Evolutionary conservation across 1,140 invertebrate genomes (phyloP), one percentile per base, ranked within the genome.

Genomic region (Lucilia cuprina): DNA sequence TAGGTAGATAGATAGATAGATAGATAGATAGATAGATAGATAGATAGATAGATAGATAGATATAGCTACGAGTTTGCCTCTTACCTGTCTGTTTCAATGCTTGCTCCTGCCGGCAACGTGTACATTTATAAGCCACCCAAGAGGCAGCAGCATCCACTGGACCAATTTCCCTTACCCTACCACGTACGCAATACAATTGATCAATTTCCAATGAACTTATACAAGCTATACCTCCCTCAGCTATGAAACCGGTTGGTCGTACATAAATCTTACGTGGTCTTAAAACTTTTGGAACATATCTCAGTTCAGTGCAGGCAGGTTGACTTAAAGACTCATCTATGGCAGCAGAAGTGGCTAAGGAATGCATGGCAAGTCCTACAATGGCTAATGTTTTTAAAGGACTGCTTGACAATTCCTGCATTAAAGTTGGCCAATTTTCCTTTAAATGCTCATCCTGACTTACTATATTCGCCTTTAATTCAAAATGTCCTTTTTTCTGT

Each of bases 161-260:
- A 19, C 96, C 94, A 10, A 97, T 95, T 88, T 96, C 93, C 82
- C 97, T 96, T 0, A 99, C 96, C 84, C 96, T 97, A 0, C 98
- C 98, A 89, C 95, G 94, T 2, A 98, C 93, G 21, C 95, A 75
- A 17, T 87, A 94, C 2, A 98, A 93, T 86, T 98, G 93, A 78
- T 87, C 87, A 14, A 88, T 86, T 0, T 87, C 84, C 4, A 47
- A 70, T 10, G 86, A 84, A 3, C 35, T 74, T 8, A 90, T 86
- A 7, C 84, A 50, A 7, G 55, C 86, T 5, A 89, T 84, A 17
- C 86, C 34, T 13, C 86, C 86, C 9, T 89, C 85, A 9, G 86
- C 25, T 9, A 86, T 55, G 77, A 90, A 90, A 10, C 83, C 82
- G 5, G 65, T 55, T 3, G 85, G 86, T 12, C 87, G 87, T 17